Evolutionary conservation across 2,113 vertebrate genomes (phyloP), one percentile per base, ranked within the genome.

Genomic region (Lampris megalopsis): DNA sequence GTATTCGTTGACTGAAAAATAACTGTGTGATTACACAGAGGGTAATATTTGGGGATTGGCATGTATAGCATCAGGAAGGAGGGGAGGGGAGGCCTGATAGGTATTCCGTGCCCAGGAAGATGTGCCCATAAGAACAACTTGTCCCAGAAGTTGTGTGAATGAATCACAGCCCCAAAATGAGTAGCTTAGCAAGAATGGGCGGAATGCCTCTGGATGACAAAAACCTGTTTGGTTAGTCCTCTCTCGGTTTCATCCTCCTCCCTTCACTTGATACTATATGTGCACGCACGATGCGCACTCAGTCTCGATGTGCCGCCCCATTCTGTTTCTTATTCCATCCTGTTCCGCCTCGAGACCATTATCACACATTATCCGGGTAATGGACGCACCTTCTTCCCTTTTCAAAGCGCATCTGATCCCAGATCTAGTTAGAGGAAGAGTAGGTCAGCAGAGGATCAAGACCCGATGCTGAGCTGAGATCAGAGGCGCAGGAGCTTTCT

Each of bases 361-460:
- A 24, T 24, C 24, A 24, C 24, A 24, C 24, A 24, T 24, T 24
- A 24, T 24, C 24, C 24, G 24, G 24, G 24, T 24, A 24, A 75
- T 67, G 5, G 43, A 57, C 63, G 57, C 56, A 53, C 65, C 53
- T 35, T 24, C 57, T 61, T 52, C 9, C 52, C 2, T 63, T 63
- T 59, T 64, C 49, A 47, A 66, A 59, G 50, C 80, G 64, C 56
- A 74, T 49, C 81, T 63, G 80, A 86, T 73, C 66, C 56, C 47
- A 64, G 68, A 78, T 78, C 63, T 62, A 53, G 66, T 80, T 36
- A 48, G n/a, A 63, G 54, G 70, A 58, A 58, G 83, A 80, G 74
- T 79, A 84, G 86, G 85, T 90, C 89, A 89, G 83, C 81, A 79
- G 63, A 80, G 80, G 58, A 66, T 63, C n/a, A 57, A 60, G 71